phyloP scores from a whole-genome alignment of 2,888 invertebrate species.

The Cantharis rustica region DNA sequence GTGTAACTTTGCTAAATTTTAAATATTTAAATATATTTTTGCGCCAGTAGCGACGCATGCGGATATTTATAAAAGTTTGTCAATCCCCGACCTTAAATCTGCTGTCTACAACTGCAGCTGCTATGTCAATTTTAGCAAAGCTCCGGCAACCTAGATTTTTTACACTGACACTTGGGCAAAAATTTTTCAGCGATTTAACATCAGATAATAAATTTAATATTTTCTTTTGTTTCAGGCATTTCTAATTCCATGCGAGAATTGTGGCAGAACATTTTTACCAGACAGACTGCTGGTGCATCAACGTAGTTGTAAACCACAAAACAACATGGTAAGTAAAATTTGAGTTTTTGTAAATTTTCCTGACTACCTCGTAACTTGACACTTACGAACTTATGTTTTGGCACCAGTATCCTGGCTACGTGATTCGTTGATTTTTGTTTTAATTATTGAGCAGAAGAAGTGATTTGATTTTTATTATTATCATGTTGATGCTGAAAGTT shows the following conservation, averaged over 20 bases:
- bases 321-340: conserved; percentile 37
- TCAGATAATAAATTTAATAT: background rate
- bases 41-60: no score
- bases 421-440: no score
- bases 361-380: no score
- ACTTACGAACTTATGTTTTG: no score
- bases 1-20: no score
- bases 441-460: no score
- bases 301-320: conserved; percentile 54
- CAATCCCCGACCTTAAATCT: no score
- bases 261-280: conserved; percentile 71
- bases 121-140: background rate
- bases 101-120: background rate
- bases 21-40: no score
- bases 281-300: conserved; percentile 68
- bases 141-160: background rate
- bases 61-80: no score
- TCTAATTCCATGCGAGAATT: conserved; percentile 66
- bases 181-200: background rate
- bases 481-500: no score
- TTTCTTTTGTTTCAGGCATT: conserved; percentile 51
- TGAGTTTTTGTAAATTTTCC: background rate
- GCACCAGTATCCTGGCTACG: no score
- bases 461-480: no score
- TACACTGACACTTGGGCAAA: background rate